Conservation (phyloP, 1,140 invertebrate genomes). For the Triops cancriformis region DNA sequence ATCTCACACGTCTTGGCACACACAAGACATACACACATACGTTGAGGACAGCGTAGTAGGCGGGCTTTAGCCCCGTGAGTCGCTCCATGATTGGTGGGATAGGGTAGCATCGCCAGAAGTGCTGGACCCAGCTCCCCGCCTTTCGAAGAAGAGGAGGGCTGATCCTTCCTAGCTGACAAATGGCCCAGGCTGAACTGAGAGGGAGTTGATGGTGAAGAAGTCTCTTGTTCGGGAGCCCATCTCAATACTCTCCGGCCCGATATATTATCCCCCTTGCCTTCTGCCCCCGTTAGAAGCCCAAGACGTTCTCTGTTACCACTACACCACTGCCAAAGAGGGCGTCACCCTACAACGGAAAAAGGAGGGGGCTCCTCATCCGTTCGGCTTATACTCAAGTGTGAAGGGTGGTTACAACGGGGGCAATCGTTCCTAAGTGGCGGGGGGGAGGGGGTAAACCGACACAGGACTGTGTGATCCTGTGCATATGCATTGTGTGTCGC, state of each 20-base stretch:
- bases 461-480: not conserved
- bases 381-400: slow-evolving; percentile 12
- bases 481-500: slow-evolving; percentile 10
- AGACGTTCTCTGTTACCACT: not conserved
- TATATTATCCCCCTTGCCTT: not conserved
- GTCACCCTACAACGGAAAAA: not conserved
- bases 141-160: not conserved
- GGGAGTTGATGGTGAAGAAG: not conserved
- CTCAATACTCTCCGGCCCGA: not conserved
- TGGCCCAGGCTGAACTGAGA: not conserved
- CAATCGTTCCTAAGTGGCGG: not conserved
- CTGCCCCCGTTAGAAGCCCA: not conserved
- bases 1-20: slow-evolving; percentile 3
- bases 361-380: not conserved
- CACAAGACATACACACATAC: not conserved
- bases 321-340: not conserved
- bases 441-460: not conserved
- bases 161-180: not conserved
- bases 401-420: not conserved
- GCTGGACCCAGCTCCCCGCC: not conserved
- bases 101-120: not conserved
- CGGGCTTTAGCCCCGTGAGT: not conserved
- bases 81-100: not conserved
- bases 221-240: not conserved
- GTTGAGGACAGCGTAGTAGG: not conserved